Evolutionary conservation across 2,113 vertebrate genomes (phyloP), one percentile per base, ranked within the genome.

Genomic region (Psittacara wagleri): DNA sequence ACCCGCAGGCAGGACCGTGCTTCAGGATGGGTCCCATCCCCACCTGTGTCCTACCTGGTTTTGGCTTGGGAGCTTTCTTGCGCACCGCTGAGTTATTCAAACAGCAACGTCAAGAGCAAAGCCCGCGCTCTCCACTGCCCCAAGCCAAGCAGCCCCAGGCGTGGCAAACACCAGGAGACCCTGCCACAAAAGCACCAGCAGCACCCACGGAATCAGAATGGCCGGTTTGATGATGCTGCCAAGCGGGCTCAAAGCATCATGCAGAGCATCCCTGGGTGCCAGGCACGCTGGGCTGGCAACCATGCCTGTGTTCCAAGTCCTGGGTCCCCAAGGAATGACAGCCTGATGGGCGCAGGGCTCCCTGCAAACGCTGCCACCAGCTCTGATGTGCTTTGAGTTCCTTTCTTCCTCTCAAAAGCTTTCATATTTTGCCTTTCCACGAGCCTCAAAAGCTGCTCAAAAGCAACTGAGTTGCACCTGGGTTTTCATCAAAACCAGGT

Each of bases 141-240:
- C 67, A 28, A 63, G 54, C 54, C 55, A 59, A 68, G 57, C 1
- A 9, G 68, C 33, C 17, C 11, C 9, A 2, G 67, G 4, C 1
- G 35, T 5, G 62, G 31, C 41, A 25, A 18, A 44, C 0, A 5
- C 20, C 1, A 0, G 27, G 43, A 75, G n/a, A 64, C 6, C 77
- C 17, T 43, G 12, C 39, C 52, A 6, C 1, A 2, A 48, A 39
- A 76, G 63, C 25, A 69, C 17, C 72, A 19, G 54, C 72, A 23
- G 49, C 7, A 3, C 5, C 15, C 10, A 13, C 0, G 41, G 5
- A 66, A 27, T 3, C 6, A 0, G 0, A 17, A 12, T 2, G 4
- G 37, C 24, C 29, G 66, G 5, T 52, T 11, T 39, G 39, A 44
- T 52, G 55, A 49, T 4, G 43, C 49, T 80, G 72, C 72, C 15